Evolutionary conservation across 2,888 invertebrate genomes (phyloP), one percentile per base, ranked within the genome.

Genomic region (Eristalis intricaria): DNA sequence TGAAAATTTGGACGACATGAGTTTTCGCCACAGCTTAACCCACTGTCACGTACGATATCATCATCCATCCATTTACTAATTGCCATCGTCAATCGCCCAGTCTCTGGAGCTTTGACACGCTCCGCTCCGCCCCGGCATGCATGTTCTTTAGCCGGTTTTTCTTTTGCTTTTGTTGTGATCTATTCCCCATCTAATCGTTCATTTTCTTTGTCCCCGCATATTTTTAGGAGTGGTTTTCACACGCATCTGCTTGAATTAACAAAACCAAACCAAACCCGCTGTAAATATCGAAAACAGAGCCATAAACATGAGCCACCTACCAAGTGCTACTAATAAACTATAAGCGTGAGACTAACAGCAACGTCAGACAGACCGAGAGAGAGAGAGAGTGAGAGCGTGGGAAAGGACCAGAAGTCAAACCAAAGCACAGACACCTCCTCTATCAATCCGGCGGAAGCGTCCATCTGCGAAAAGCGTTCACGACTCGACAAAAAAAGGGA

Each of bases 241-340:
- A 50, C 56, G 43, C 10, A 61, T 73, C 23, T 73, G 73, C 69
- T 81, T 69, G n/a, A 75, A 74, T 40, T 75, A 22, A 69, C 56
- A 68, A 69, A 75, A 69, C 4, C 58, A 65, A 64, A 58, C 19
- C 19, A 43, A 74, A 74, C 35, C 61, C 38, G 13, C 58, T 65
- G 58, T 56, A 81, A 40, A 64, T 74, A 74, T 38, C 58, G 8
- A 43, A 60, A 11, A 56, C 35, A 29, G 23, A 63, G 66, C 50
- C 50, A 11, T 35, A 43, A 61, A 63, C 58, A 77, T 74, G 56
- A 69, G 65, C 64, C 56, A 71, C 64, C 56, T 43, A 32, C 43
- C 22, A 73, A 85, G 81, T 73, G 76, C 68, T 77, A 65, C 77
- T 82, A 82, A 85, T 73, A 35, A 82, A 78, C 58, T 69, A 78